Evolutionary conservation across 2,797 vertebrate species (phyloP).

Genomic region (Chelidonichthys spinosus): DNA sequence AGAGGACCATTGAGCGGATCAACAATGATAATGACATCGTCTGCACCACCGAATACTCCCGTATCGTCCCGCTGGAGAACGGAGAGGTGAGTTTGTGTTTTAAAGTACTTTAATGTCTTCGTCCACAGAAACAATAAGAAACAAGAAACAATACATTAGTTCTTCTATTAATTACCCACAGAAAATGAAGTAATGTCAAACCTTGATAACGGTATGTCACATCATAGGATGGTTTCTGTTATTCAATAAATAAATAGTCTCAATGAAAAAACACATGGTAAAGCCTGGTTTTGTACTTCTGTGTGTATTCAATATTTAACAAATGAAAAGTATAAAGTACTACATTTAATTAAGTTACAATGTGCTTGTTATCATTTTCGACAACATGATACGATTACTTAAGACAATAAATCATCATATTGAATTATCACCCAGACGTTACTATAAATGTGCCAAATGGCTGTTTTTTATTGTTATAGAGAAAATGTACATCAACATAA

Average conservation of each 20-base stretch:
- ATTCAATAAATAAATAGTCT: background rate
- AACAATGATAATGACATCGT: conserved; percentile 86
- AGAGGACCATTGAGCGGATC: conserved; percentile 89
- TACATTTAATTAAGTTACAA: background rate
- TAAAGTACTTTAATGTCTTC: background rate
- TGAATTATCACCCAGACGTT: background rate
- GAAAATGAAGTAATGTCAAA: background rate
- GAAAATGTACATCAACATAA: background rate
- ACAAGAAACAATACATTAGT: background rate
- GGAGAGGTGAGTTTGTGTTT: conserved; percentile 88
- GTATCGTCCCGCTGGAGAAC: conserved; percentile 95
- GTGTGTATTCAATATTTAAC: background rate
- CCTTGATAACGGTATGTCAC: background rate
- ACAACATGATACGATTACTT: background rate
- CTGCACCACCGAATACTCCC: conserved; percentile 94
- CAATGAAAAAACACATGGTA: background rate
- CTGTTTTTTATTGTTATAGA: background rate
- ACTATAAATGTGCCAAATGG: background rate
- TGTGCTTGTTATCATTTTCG: background rate
- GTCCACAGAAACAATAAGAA: too few species aligned
- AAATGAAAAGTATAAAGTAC: background rate
- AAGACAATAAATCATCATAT: background rate
- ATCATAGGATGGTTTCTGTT: background rate
- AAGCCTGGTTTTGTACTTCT: too few species aligned
- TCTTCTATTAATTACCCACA: background rate